Base-by-base conservation (phyloP, 2,113 vertebrate species). In the Oophaga pumilio region DNA sequence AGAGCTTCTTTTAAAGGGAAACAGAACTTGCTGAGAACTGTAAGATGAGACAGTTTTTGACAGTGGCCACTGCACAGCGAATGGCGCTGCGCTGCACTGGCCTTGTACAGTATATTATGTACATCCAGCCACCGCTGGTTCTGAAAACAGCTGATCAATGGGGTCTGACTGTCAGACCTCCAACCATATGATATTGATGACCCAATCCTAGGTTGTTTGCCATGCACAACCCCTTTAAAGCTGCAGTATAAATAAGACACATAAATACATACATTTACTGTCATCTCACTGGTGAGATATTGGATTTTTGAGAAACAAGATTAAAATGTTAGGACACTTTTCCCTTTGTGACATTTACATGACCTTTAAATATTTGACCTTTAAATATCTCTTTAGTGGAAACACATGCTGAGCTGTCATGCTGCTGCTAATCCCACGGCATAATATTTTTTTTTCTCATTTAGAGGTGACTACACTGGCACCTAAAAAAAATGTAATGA, bases 351-450 rank as follows among this genome's bases (percentile, higher is more conserved):
- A 83, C 81, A 83, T 83, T 83, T 83, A 52, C 26, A 62, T 74
- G 69, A 73, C 68, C 83, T 85, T 85, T 60, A 85, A 53, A 24
- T 76, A 22, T 73, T 85, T 85, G 83, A 85, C 83, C 83, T 73
- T 85, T 85, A 28, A 28, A 71, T 15, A 22, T 24, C 64, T 62
- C 57, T 18, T n/a, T 20, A 85, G 71, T 57, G 20, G 24, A 85
- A 76, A 59, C 52, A 22, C 66, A 57, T 50, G 50, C 82, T 13
- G 69, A 68, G 68, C 83, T 57, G 49, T 57, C 53, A 43, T n/a
- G 83, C 66, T 85, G 66, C 17, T 22, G 53, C 26, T 85, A 85
- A 76, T 85, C 83, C 69, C 22, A 53, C 24, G 22, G 24, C 60
- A 85, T 14, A 59, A 60, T 74, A 60, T 43, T 74, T 74, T 17